Evolutionary conservation across 2,888 invertebrate species (phyloP).

Genomic region (Glyphotaelius pellucidus): DNA sequence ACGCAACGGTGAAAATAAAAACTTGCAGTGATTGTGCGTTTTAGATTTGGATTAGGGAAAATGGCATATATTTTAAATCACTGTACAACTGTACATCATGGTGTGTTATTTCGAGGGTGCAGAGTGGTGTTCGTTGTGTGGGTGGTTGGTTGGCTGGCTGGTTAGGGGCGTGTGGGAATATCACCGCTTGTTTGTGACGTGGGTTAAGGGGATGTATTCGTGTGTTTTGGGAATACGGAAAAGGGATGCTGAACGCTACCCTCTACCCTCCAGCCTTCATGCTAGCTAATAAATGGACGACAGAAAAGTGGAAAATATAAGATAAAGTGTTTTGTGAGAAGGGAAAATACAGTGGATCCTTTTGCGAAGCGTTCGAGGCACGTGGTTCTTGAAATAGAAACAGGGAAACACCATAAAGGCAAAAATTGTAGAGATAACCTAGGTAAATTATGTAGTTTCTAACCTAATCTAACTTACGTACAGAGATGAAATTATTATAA

Average conservation of each 20-base stretch:
- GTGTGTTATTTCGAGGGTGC: background rate
- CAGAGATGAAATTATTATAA: too few species aligned
- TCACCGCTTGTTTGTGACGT: constrained; percentile 34
- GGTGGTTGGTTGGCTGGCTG: background rate
- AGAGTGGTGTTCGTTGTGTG: background rate
- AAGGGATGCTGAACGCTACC: background rate
- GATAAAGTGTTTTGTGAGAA: background rate
- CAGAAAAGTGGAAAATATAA: background rate
- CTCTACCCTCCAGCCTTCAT: background rate
- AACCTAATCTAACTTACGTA: too few species aligned
- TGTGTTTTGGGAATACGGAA: background rate
- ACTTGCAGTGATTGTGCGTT: background rate
- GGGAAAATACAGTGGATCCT: background rate
- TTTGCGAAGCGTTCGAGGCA: background rate
- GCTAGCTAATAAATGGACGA: constrained; percentile 30
- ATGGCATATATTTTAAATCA: background rate
- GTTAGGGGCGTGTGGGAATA: constrained; percentile 35
- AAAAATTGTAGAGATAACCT: background rate
- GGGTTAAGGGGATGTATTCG: constrained; percentile 28
- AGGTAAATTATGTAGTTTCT: too few species aligned
- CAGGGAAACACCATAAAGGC: background rate
- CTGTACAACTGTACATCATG: background rate
- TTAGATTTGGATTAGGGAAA: background rate
- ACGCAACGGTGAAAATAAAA: background rate
- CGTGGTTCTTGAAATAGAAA: background rate